phyloP scores from a whole-genome alignment of 2,888 invertebrate genomes.

The Parapristionchus giblindavisi region DNA sequence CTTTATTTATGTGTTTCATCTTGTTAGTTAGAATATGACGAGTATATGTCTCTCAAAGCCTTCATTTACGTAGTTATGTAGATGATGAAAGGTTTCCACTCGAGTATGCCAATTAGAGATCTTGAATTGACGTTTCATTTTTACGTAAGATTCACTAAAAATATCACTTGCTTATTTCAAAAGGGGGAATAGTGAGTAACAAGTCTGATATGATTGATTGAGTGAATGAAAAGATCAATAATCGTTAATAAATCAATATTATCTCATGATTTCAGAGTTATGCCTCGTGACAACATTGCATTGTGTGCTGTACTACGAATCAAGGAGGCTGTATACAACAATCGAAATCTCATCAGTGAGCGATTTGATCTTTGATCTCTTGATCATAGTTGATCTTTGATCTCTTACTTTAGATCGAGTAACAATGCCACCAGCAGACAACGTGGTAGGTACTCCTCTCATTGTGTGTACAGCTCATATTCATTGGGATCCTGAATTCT shows the following conservation, averaged over 20 bases:
- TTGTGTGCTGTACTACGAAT: constrained; percentile 92
- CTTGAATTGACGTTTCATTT: too few relatives aligned
- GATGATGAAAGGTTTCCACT: too few relatives aligned
- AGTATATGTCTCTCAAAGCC: too few relatives aligned
- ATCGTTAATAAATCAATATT: not conserved
- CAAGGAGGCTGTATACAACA: constrained; percentile 92
- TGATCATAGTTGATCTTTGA: not conserved
- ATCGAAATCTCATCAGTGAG: constrained; percentile 73
- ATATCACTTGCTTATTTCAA: too few relatives aligned
- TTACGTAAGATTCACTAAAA: too few relatives aligned
- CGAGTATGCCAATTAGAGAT: too few relatives aligned
- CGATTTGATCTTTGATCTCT: not conserved
- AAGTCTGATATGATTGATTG: too few relatives aligned
- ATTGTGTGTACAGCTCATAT: constrained; percentile 98
- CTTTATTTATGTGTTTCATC: too few relatives aligned
- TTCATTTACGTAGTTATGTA: too few relatives aligned
- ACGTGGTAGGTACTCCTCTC: constrained; percentile 82
- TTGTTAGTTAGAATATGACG: too few relatives aligned
- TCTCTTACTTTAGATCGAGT: constrained; percentile 36
- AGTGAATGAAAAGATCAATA: not conserved
- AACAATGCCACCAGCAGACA: constrained; percentile 70
- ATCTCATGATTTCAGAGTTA: constrained; percentile 76
- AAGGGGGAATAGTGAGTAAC: too few relatives aligned
- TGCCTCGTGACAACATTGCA: constrained; percentile 99
- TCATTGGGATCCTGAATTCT: constrained; percentile 99